Conservation (phyloP, 2,113 vertebrate species). For the Panthera tigris region DNA sequence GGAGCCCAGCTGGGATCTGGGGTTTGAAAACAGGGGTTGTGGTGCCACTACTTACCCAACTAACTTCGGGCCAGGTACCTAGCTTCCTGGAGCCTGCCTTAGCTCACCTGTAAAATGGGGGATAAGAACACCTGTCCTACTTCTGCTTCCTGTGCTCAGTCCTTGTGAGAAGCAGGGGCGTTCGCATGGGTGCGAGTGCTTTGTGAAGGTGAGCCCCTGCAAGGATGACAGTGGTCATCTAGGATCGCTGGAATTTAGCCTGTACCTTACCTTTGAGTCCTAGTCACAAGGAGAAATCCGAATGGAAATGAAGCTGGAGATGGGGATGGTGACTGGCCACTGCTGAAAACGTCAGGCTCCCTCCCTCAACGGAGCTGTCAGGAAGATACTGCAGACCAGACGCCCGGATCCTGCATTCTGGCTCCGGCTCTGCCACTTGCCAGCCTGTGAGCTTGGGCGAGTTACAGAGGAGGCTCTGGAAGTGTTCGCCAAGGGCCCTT, state of each 20-base stretch:
- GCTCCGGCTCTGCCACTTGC: constrained; percentile 41
- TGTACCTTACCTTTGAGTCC: not conserved
- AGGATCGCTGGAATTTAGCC: not conserved
- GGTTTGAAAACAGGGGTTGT: not conserved
- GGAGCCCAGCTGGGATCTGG: not conserved
- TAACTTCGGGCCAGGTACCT: not conserved
- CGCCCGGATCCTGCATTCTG: not conserved
- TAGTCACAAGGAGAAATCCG: not conserved
- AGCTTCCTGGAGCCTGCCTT: not conserved
- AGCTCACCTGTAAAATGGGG: not conserved
- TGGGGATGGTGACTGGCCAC: not conserved
- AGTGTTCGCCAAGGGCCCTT: constrained; percentile 61
- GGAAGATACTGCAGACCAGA: constrained; percentile 19
- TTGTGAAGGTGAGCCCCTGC: not conserved
- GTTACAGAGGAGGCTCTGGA: constrained; percentile 48
- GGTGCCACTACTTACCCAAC: not conserved
- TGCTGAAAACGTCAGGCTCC: not conserved
- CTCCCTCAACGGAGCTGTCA: not conserved
- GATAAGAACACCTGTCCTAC: not conserved
- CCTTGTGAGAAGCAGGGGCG: not conserved
- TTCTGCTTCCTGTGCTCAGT: not conserved
- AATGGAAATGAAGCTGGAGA: not conserved
- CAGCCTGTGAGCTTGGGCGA: constrained; percentile 51
- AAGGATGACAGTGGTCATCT: not conserved
- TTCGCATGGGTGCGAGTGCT: not conserved